Percentiles rank a stretch among this genome's conserved stretches.
phyloP scores from a whole-genome alignment of 2,113 vertebrate species.

The Cyrtonyx montezumae region DNA sequence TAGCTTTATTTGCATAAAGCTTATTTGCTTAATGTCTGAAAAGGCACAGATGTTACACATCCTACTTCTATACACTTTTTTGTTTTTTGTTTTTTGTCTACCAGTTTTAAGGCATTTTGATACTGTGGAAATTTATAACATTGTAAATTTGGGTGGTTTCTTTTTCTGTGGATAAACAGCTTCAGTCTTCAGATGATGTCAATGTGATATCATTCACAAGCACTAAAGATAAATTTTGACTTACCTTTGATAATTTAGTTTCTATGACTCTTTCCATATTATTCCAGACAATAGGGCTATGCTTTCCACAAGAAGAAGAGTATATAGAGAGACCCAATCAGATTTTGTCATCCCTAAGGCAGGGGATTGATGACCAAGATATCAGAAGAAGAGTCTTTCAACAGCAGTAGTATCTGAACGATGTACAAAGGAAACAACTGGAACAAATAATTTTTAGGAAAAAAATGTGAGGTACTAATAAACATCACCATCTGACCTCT shows the following conservation, averaged over 20 bases:
- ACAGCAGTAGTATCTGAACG: constrained; percentile 76
- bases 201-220: constrained; percentile 45
- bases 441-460: constrained; percentile 77
- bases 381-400: constrained; percentile 74
- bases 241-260: constrained; percentile 77
- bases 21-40: neutral
- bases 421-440: constrained; percentile 75
- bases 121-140: neutral
- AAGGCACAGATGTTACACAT: neutral
- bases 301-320: constrained; percentile 74
- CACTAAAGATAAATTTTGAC: constrained; percentile 70
- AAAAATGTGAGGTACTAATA: constrained; percentile 74
- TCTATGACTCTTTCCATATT: constrained; percentile 84
- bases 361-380: constrained; percentile 71
- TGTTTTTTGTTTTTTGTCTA: neutral
- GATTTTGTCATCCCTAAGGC: constrained; percentile 77
- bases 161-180: constrained; percentile 32
- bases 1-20: neutral
- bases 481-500: constrained; percentile 74
- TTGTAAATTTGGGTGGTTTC: neutral
- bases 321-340: constrained; percentile 72
- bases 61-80: neutral
- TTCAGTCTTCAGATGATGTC: constrained; percentile 41
- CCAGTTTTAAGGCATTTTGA: neutral
- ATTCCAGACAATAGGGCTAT: constrained; percentile 82